These are phyloP conservation scores for Dryocosmus kuriphilus DNA, from an alignment of 2,888 invertebrate species.

Conservation along the genomic window DNA sequence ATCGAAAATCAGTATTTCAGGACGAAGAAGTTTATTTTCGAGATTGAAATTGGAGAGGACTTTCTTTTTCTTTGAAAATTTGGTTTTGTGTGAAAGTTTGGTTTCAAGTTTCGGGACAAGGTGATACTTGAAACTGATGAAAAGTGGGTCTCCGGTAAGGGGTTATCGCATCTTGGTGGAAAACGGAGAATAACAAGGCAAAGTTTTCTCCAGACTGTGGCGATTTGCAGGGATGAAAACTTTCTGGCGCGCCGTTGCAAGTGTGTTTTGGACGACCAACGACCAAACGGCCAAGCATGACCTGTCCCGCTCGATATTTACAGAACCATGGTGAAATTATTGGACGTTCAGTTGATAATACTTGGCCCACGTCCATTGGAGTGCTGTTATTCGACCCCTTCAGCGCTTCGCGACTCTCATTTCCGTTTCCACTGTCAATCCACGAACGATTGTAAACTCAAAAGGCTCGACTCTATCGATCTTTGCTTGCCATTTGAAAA, in stretches of 20 bases:
- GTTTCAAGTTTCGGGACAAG: not conserved
- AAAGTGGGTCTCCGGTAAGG: slow-evolving; percentile 10
- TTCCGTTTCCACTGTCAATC: slow-evolving; percentile 14
- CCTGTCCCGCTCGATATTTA: slow-evolving; percentile 24
- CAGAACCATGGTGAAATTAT: slow-evolving; percentile 34
- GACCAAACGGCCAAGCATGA: slow-evolving; percentile 20
- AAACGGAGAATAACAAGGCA: slow-evolving; percentile 33
- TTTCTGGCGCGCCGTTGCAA: slow-evolving; percentile 37
- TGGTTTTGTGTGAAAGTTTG: slow-evolving; percentile 4
- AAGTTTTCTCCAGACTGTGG: slow-evolving; percentile 22
- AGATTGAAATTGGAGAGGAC: not conserved
- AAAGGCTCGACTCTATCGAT: slow-evolving; percentile 8
- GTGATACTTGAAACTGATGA: slow-evolving; percentile 11
- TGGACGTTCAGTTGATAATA: slow-evolving; percentile 37
- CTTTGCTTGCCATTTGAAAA: not conserved
- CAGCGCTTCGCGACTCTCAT: slow-evolving; percentile 16
- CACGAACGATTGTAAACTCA: slow-evolving; percentile 24
- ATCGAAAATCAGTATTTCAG: not conserved
- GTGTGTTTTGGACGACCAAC: slow-evolving; percentile 26
- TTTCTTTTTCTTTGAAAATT: not conserved
- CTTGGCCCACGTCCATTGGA: slow-evolving; percentile 27
- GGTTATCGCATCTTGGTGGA: slow-evolving; percentile 3
- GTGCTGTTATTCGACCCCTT: slow-evolving; percentile 10
- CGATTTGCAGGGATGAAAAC: not conserved
- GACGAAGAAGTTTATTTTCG: not conserved